Percentiles rank a stretch among this genome's conserved stretches.
These are phyloP conservation scores for Eurois occulta DNA, from an alignment of 2,888 invertebrate species.

Conservation along the genomic window DNA sequence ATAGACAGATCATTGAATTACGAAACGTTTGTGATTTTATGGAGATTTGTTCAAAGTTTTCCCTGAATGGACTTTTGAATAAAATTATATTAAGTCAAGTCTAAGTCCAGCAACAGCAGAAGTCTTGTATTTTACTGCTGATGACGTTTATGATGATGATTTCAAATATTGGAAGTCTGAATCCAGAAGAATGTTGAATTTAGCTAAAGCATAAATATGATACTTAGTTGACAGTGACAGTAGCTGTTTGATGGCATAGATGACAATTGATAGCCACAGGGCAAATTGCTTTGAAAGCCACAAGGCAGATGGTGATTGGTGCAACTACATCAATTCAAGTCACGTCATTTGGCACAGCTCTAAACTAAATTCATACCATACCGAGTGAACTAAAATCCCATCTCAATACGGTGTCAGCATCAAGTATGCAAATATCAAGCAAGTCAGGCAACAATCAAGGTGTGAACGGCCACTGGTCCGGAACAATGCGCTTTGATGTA, in stretches of 20 bases:
- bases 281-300: neutral
- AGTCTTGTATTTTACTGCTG: neutral
- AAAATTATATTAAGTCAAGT: neutral
- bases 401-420: conserved; percentile 47
- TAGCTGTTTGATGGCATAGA: neutral
- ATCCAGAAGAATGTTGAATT: neutral
- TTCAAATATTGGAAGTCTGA: neutral
- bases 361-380: conserved; percentile 19
- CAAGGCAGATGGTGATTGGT: neutral
- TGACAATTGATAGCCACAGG: neutral
- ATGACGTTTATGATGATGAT: neutral
- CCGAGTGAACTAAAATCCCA: conserved; percentile 8
- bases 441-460: conserved; percentile 62
- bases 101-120: too few species aligned
- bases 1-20: conserved; percentile 10
- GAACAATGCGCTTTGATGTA: conserved; percentile 55
- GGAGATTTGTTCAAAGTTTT: neutral
- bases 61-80: neutral
- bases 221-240: neutral
- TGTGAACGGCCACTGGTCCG: conserved; percentile 50
- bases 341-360: neutral
- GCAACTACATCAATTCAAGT: neutral
- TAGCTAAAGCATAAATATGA: neutral
- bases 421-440: conserved; percentile 59
- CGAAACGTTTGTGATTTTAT: neutral